Percentiles rank a stretch among this genome's conserved stretches.
phyloP scores from a whole-genome alignment of 2,888 invertebrate genomes.

The Pammene aurita region DNA sequence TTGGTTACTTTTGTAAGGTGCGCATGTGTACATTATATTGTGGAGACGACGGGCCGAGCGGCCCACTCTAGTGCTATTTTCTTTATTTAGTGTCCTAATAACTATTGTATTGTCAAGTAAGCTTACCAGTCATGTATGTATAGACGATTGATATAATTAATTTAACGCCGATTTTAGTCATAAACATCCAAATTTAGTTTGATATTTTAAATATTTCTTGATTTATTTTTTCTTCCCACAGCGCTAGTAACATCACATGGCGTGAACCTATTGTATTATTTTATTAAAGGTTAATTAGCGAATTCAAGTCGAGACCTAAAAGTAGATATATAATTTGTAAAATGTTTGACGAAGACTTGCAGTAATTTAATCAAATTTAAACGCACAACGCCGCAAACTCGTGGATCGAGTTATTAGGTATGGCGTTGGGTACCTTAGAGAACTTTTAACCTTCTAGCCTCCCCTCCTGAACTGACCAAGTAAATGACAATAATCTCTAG shows the following conservation, averaged over 20 bases:
- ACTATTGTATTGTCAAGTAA: slow-evolving; percentile 78
- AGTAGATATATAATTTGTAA: slow-evolving; percentile 58
- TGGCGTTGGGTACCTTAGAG: slow-evolving; percentile 26
- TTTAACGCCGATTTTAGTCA: slow-evolving; percentile 82
- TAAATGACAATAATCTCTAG: slow-evolving; percentile 81
- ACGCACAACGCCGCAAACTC: slow-evolving; percentile 53
- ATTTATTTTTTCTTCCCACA: slow-evolving; percentile 67
- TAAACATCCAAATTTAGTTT: slow-evolving; percentile 83
- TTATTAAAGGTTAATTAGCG: slow-evolving; percentile 60
- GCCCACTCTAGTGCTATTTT: slow-evolving; percentile 72
- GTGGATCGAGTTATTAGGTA: slow-evolving; percentile 40
- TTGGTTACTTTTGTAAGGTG: slow-evolving; percentile 79
- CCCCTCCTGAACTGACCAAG: slow-evolving; percentile 74
- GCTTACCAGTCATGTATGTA: slow-evolving; percentile 83
- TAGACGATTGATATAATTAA: slow-evolving; percentile 79
- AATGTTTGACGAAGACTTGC: slow-evolving; percentile 58
- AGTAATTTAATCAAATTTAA: slow-evolving; percentile 51
- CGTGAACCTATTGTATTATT: slow-evolving; percentile 71
- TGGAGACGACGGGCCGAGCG: slow-evolving; percentile 49
- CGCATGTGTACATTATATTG: slow-evolving; percentile 70
- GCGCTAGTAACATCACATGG: slow-evolving; percentile 73
- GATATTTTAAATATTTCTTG: slow-evolving; percentile 71
- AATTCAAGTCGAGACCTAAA: slow-evolving; percentile 58
- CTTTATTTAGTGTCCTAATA: slow-evolving; percentile 78
- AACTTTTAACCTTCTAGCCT: slow-evolving; percentile 20